Percentiles rank a stretch among this genome's conserved stretches.
These are phyloP conservation scores for Reticulitermes speratus DNA, from an alignment of 1,140 invertebrate species.

Conservation along the genomic window DNA sequence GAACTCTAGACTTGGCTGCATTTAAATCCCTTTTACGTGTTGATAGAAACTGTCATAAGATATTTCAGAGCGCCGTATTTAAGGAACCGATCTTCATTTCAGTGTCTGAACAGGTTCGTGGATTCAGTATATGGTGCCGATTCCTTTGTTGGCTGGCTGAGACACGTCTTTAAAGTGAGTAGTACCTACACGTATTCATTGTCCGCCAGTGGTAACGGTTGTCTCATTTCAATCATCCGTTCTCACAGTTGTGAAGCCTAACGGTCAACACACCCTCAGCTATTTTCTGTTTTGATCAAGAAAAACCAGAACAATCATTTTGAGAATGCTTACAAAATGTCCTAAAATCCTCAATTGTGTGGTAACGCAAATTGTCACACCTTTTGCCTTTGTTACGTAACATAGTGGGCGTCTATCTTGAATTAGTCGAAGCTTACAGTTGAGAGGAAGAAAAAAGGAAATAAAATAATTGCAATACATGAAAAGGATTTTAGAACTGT, in stretches of 20 bases:
- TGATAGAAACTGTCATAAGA: no score
- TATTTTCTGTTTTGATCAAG: not conserved
- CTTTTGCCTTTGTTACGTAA: slow-evolving; percentile 11
- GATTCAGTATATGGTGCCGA: no score
- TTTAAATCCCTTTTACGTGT: no score
- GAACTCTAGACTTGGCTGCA: no score
- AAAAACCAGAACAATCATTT: not conserved
- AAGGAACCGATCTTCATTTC: no score
- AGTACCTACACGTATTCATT: not conserved
- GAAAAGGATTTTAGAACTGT: slow-evolving; percentile 7
- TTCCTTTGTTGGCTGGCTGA: not conserved
- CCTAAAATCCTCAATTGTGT: not conserved
- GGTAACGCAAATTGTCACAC: not conserved
- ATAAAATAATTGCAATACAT: not conserved
- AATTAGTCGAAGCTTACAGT: not conserved
- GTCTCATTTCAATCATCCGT: not conserved
- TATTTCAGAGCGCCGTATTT: no score
- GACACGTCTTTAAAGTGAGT: not conserved
- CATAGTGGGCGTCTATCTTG: not conserved
- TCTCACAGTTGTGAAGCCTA: not conserved
- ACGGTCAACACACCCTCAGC: not conserved
- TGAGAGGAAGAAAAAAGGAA: not conserved
- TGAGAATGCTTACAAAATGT: not conserved
- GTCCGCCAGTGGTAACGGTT: not conserved
- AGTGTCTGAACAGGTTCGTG: no score